These are phyloP conservation scores for Diadegma fenestrale DNA, from an alignment of 2,888 invertebrate species.

Conservation along the genomic window DNA sequence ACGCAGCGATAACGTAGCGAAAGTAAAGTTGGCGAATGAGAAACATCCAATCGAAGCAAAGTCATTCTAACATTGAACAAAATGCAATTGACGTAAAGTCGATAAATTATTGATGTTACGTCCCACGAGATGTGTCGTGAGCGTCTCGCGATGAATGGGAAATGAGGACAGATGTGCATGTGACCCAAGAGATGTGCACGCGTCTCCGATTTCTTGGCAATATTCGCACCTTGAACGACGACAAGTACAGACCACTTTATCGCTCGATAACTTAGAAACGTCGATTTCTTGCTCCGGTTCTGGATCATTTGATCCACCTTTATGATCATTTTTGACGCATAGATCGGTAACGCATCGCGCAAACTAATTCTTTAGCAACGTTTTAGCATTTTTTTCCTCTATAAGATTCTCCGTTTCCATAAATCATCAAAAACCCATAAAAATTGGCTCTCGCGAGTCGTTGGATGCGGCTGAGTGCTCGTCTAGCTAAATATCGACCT, in stretches of 20 bases:
- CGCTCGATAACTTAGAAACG: not conserved
- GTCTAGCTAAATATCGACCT: no score
- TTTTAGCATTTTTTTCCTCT: no score
- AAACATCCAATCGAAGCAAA: slow-evolving; percentile 12
- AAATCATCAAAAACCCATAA: no score
- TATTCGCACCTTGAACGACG: slow-evolving; percentile 12
- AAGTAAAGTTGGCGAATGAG: not conserved
- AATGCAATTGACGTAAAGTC: slow-evolving; percentile 62
- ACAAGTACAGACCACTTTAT: not conserved
- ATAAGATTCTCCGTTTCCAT: no score
- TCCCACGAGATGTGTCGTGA: slow-evolving; percentile 27
- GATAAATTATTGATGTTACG: slow-evolving; percentile 64
- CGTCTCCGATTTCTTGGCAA: slow-evolving; percentile 37
- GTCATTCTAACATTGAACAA: slow-evolving; percentile 47
- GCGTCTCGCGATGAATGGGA: slow-evolving; percentile 59
- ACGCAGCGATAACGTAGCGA: not conserved
- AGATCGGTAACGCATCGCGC: not conserved
- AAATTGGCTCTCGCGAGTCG: no score
- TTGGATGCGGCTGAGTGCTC: no score
- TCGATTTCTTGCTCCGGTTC: not conserved
- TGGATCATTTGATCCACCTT: not conserved
- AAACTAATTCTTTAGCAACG: not conserved
- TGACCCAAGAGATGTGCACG: slow-evolving; percentile 31
- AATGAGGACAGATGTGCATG: slow-evolving; percentile 48
- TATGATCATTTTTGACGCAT: not conserved